Conservation (phyloP, 2,888 invertebrate species). For the Osmoderma eremita region DNA sequence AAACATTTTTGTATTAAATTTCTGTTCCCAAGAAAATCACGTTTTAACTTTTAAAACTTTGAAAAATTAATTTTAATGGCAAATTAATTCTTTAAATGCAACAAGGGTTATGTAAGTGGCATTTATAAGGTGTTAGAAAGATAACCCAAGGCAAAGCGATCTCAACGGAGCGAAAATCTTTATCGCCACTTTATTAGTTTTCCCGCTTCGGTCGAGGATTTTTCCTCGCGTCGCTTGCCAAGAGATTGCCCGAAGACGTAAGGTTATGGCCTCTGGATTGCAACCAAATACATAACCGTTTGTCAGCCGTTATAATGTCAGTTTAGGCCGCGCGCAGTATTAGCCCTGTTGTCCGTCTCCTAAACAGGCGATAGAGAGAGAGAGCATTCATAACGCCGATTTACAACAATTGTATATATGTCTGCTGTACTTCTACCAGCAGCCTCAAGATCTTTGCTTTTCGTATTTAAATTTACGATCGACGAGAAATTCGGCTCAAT, state of each 20-base stretch:
- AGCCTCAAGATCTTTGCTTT: not conserved
- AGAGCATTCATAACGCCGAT: slow-evolving; percentile 19
- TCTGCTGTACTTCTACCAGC: not conserved
- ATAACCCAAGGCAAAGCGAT: slow-evolving; percentile 18
- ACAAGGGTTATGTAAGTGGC: slow-evolving; percentile 29
- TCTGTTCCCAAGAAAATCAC: no score
- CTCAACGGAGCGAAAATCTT: slow-evolving; percentile 35
- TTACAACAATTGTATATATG: slow-evolving; percentile 11
- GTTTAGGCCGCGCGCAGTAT: slow-evolving; percentile 45
- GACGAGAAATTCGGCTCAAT: no score
- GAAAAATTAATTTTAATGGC: no score
- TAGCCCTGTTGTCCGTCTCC: slow-evolving; percentile 41
- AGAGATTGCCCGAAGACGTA: slow-evolving; percentile 58
- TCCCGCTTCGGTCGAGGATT: slow-evolving; percentile 23
- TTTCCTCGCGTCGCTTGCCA: slow-evolving; percentile 52
- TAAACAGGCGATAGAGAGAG: no score
- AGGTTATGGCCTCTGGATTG: slow-evolving; percentile 64
- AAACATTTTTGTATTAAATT: no score
- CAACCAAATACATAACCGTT: slow-evolving; percentile 65
- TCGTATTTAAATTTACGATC: slow-evolving; percentile 7
- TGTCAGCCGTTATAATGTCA: slow-evolving; percentile 54
- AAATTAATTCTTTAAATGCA: slow-evolving; percentile 4
- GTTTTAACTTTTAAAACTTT: no score
- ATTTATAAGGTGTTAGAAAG: slow-evolving; percentile 20
- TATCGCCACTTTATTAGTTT: slow-evolving; percentile 30